Conservation (phyloP, 2,888 invertebrate genomes). For the Leucophora obtusa region DNA sequence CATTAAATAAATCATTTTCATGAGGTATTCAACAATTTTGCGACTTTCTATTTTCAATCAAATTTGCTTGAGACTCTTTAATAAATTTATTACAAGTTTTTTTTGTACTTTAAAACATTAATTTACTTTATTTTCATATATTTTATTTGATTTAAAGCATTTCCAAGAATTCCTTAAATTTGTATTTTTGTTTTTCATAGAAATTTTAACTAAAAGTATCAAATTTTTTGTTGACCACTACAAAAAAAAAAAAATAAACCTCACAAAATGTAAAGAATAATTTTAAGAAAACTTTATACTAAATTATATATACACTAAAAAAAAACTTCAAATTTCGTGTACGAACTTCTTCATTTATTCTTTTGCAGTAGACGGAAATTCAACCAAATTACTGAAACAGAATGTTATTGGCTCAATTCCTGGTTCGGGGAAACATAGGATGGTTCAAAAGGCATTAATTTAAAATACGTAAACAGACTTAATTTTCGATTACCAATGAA, state of each 20-base stretch:
- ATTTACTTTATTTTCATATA: too few relatives aligned
- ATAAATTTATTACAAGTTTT: neutral
- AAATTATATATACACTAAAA: neutral
- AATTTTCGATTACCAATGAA: too few relatives aligned
- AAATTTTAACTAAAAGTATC: constrained; percentile 28
- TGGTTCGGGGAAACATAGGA: too few relatives aligned
- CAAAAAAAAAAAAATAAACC: constrained; percentile 4
- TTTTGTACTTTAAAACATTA: neutral
- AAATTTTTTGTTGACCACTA: constrained; percentile 32
- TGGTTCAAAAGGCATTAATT: too few relatives aligned
- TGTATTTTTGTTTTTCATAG: constrained; percentile 15
- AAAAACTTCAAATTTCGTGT: neutral
- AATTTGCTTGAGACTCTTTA: neutral
- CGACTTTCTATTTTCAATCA: neutral
- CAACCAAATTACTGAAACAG: too few relatives aligned
- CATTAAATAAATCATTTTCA: too few relatives aligned
- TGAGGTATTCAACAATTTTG: too few relatives aligned
- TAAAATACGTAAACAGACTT: too few relatives aligned
- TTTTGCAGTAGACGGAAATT: too few relatives aligned
- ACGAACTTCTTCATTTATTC: too few relatives aligned
- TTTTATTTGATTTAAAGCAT: constrained; percentile 1
- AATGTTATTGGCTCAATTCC: too few relatives aligned
- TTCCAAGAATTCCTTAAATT: constrained; percentile 20
- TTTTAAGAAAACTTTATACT: neutral
- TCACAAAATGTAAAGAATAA: neutral